Base-by-base conservation (phyloP, 2,797 vertebrate species). In the Parauchenoglanis ngamensis region DNA sequence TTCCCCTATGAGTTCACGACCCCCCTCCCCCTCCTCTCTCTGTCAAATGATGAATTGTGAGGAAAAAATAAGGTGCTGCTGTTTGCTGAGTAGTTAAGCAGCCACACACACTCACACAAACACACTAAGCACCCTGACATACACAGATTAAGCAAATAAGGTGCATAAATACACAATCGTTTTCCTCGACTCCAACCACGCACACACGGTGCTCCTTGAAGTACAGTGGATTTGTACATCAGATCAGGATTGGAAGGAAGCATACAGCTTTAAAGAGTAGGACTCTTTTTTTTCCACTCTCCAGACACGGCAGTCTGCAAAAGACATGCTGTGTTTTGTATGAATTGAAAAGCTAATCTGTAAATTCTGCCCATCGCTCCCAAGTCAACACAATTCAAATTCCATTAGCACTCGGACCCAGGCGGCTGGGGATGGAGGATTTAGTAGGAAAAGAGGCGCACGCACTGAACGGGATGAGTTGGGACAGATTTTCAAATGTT, bases 1-100 rank as follows among this genome's bases (percentile, higher is more conserved):
- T 90, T 90, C 88, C 90, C 90, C 86, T 78, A 90, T 90, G 87
- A 91, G 87, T 91, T 92, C 91, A 89, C 59, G 87, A 89, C 90
- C 90, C 84, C n/a, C 80, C 86, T 76, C 75, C 46, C 76, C 54
- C 49, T 77, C 77, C 87, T 89, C 77, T 85, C 83, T 70, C 87
- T 81, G 63, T 85, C 83, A 87, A 90, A 89, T 90, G 91, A 88
- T 87, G 85, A 90, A 90, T 87, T 91, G 91, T 52, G 88, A 86
- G 87, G 76, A 76, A 84, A 85, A 83, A 88, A 90, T 89, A 85
- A 88, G 89, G 87, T 87, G 79, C 70, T 79, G 82, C 84, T 90
- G 90, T 90, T 85, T 84, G 67, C 85, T 86, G 90, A 83, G 87
- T 89, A 54, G 85, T 73, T 89, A 89, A 89, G 76, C 88, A 90